Percentiles rank a stretch among this genome's conserved stretches.
These are phyloP conservation scores for Synanthedon tipuliformis DNA, from an alignment of 2,888 invertebrate genomes.

Conservation along the genomic window DNA sequence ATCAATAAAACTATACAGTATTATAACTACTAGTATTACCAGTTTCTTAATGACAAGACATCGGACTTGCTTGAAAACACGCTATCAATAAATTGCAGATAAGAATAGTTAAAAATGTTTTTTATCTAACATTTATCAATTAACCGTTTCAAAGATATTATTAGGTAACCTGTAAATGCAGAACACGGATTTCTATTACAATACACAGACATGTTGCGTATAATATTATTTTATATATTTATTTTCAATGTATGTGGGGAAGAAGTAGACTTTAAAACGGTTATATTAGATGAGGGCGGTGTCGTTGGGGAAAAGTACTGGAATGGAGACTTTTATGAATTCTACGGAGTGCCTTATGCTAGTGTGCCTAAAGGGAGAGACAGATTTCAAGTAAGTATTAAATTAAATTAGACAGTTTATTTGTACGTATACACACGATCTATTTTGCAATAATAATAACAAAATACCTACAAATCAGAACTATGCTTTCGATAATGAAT, in stretches of 20 bases:
- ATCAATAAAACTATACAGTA: not conserved
- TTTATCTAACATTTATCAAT: slow-evolving; percentile 3
- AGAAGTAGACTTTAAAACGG: slow-evolving; percentile 21
- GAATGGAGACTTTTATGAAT: slow-evolving; percentile 55
- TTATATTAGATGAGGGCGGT: slow-evolving; percentile 35
- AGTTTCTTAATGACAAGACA: no score
- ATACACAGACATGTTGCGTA: slow-evolving; percentile 24
- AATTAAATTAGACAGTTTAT: no score
- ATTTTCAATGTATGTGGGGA: slow-evolving; percentile 15
- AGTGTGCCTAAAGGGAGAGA: slow-evolving; percentile 42
- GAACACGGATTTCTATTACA: slow-evolving; percentile 4
- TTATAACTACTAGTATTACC: no score
- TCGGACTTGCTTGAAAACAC: no score
- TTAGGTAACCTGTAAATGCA: not conserved
- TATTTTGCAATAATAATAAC: not conserved
- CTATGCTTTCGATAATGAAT: no score
- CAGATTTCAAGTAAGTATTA: slow-evolving; percentile 36
- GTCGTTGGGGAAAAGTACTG: slow-evolving; percentile 47
- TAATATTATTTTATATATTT: slow-evolving; percentile 21
- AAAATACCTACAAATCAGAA: no score
- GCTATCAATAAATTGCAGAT: no score
- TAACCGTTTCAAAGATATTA: no score
- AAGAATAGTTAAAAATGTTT: no score
- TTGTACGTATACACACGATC: slow-evolving; percentile 1
- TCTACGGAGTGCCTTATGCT: slow-evolving; percentile 52